Conservation (phyloP, 2,113 vertebrate species). For the Galemys pyrenaicus region DNA sequence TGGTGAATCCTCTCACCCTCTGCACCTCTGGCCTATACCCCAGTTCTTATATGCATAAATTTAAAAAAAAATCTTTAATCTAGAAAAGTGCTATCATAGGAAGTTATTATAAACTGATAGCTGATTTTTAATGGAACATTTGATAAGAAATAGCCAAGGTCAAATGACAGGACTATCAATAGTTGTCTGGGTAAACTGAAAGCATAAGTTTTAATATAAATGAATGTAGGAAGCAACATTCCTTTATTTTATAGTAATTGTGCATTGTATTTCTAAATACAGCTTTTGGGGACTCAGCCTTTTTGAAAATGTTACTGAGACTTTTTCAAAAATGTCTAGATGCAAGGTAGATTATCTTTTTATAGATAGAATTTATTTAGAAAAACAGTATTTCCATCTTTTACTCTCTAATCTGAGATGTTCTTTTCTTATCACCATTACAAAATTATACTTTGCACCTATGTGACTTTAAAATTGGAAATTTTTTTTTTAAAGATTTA, state of each 20-base stretch:
- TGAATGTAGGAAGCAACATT: conserved; percentile 44
- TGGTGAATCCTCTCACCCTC: too few relatives aligned
- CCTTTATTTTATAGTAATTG: neutral
- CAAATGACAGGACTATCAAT: conserved; percentile 58
- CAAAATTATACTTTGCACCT: conserved; percentile 29
- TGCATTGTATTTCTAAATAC: neutral
- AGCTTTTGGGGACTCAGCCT: conserved; percentile 14
- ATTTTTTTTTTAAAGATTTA: too few relatives aligned
- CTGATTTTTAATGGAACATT: conserved; percentile 40
- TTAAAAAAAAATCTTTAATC: neutral
- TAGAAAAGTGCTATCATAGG: conserved; percentile 15
- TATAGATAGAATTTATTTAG: neutral
- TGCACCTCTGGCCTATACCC: too few relatives aligned
- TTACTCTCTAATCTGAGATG: neutral
- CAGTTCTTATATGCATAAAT: too few relatives aligned
- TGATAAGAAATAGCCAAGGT: conserved; percentile 61
- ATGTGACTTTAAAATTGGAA: conserved; percentile 2
- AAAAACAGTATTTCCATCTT: conserved; percentile 34
- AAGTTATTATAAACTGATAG: conserved; percentile 46
- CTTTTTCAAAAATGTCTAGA: conserved; percentile 30
- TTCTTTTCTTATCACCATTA: neutral
- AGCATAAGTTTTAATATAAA: conserved; percentile 65
- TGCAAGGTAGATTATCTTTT: conserved; percentile 4
- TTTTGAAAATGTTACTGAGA: neutral
- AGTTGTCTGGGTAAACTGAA: conserved; percentile 27